phyloP scores from a whole-genome alignment of 1,140 invertebrate genomes.

The Pogonus chalceus region DNA sequence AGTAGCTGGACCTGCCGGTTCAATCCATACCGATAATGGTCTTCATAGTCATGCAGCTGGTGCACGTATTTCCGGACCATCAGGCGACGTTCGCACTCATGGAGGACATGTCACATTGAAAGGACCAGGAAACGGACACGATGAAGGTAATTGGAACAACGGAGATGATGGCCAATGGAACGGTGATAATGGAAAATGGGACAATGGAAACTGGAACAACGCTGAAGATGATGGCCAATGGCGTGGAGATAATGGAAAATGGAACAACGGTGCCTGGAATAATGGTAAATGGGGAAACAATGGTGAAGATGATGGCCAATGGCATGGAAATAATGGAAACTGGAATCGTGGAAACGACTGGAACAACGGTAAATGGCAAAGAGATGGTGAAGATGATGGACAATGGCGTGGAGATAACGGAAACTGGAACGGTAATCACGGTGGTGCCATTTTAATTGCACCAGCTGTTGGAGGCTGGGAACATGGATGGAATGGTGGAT shows the following conservation, averaged over 20 bases:
- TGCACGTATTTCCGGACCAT: not conserved
- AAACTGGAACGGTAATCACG: too few species aligned
- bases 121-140: not conserved
- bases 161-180: too few species aligned
- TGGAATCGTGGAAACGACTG: not conserved
- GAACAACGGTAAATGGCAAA: too few species aligned
- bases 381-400: too few species aligned
- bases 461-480: too few species aligned
- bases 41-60: not conserved
- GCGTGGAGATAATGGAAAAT: too few species aligned
- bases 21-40: not conserved
- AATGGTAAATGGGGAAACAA: not conserved
- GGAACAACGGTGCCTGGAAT: too few species aligned
- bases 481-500: too few species aligned
- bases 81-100: not conserved
- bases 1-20: not conserved
- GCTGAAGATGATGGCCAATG: not conserved
- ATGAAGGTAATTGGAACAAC: not conserved
- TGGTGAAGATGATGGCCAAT: not conserved
- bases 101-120: not conserved
- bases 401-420: too few species aligned
- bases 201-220: not conserved
- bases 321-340: not conserved
- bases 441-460: too few species aligned
- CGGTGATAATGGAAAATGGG: too few species aligned